Evolutionary conservation across 2,888 invertebrate genomes (phyloP).

Genomic region (Caenorhabditis doughertyi): DNA sequence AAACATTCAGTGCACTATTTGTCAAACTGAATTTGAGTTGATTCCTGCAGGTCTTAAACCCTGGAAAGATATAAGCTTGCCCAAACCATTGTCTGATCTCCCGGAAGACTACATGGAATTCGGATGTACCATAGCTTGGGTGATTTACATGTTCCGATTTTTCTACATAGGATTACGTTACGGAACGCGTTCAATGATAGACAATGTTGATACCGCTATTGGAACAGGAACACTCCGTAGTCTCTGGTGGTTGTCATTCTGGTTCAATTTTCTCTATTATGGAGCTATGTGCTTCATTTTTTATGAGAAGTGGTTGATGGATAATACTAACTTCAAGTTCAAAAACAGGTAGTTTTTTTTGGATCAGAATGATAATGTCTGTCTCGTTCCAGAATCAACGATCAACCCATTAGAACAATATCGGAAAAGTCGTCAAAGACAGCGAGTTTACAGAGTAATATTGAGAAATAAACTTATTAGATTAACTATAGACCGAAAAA

Average conservation of each 20-base stretch:
- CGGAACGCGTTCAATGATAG: conserved; percentile 43
- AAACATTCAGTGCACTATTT: conserved; percentile 60
- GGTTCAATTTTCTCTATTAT: conserved; percentile 74
- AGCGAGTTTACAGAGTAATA: neutral
- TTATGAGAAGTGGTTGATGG: conserved; percentile 68
- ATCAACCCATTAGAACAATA: neutral
- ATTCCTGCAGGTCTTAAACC: conserved; percentile 53
- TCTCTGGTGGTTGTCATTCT: conserved; percentile 72
- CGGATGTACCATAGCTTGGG: conserved; percentile 68
- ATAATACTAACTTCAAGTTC: conserved; percentile 66
- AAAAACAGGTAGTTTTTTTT: conserved; percentile 38
- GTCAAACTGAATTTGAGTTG: conserved; percentile 56
- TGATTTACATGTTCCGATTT: conserved; percentile 65
- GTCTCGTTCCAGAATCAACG: conserved; percentile 1
- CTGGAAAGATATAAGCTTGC: conserved; percentile 53
- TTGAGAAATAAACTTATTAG: conserved; percentile 1
- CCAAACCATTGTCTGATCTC: conserved; percentile 64
- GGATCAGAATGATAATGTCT: neutral
- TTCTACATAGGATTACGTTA: conserved; percentile 39
- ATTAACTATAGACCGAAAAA: too few species aligned
- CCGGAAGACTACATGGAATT: conserved; percentile 68
- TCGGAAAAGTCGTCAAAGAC: neutral
- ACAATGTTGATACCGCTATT: conserved; percentile 44
- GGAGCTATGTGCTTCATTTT: conserved; percentile 63
- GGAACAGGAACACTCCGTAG: conserved; percentile 52